Evolutionary conservation across 2,113 vertebrate species (phyloP), one percentile per base, ranked within the genome.

Genomic region (Tonatia bakeri): DNA sequence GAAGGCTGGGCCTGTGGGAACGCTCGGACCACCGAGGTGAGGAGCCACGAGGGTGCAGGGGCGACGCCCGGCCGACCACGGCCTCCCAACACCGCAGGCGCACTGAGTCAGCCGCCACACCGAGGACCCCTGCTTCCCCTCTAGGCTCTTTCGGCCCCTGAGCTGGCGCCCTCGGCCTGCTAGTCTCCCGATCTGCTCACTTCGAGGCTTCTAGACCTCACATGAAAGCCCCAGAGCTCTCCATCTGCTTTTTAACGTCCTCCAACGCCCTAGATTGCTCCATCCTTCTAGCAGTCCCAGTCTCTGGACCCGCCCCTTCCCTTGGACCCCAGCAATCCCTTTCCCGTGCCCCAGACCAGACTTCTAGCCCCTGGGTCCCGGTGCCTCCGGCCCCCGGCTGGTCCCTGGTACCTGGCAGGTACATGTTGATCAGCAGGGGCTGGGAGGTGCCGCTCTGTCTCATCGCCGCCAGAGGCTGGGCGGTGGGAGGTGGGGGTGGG

Each of bases 341-440:
- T 87, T 87, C 52, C 83, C 69, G 15, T 0, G 47, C 43, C 90
- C 31, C 10, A 91, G 24, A 45, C 70, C 56, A 77, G 85, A 72
- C 45, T 93, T 76, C 96, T 96, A 65, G 40, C 79, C 94, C 96
- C 38, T n/a, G 67, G 73, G 92, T 76, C 87, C 93, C 4, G 67
- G 94, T 67, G 91, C 96, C 87, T 94, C 92, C 95, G 96, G 95
- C 56, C 75, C 90, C 88, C 36, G 22, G 92, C 95, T 96, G 97
- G 65, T 83, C 87, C 97, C 95, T 99, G 96, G 94, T 97, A 99
- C 99, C 99, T 99, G 99, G 99, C 98, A 99, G 99, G 99, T 99
- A 99, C 99, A 99, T 99, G 99, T 99, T 99, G 99, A 99, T 99
- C 98, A 99, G 99, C 98, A 99, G 99, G 98, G 98, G 98, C 98